A percentile compares a stretch with the other conserved stretches of the same genome.
phyloP scores from a whole-genome alignment of 1,140 invertebrate genomes.

The Apis florea region DNA sequence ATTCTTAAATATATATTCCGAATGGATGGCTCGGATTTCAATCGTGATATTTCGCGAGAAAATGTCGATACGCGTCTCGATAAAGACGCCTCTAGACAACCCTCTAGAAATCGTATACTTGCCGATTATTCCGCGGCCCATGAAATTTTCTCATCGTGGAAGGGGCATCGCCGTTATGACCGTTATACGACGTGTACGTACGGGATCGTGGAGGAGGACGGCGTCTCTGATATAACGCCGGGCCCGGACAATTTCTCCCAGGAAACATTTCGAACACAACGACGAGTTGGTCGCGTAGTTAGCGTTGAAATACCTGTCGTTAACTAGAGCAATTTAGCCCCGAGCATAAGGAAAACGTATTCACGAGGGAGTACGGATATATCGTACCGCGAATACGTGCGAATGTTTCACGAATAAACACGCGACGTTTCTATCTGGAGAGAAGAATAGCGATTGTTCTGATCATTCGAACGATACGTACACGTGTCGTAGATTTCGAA shows the following conservation, averaged over 20 bases:
- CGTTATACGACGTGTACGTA: conserved; percentile 26
- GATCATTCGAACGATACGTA: too few relatives aligned
- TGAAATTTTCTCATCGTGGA: conserved; percentile 34
- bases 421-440: conserved; percentile 40
- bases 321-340: conserved; percentile 63
- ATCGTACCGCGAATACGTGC: conserved; percentile 46
- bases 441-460: conserved; percentile 24
- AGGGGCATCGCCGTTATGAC: conserved; percentile 25
- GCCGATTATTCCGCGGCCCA: conserved; percentile 28
- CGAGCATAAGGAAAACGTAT: conserved; percentile 55
- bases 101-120: conserved; percentile 11
- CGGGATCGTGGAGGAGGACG: conserved; percentile 27
- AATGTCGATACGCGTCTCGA: background rate
- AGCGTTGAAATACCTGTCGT: conserved; percentile 60
- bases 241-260: conserved; percentile 54
- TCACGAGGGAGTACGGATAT: conserved; percentile 57
- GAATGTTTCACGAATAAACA: conserved; percentile 54
- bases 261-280: conserved; percentile 59
- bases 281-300: conserved; percentile 58
- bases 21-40: too few relatives aligned
- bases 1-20: too few relatives aligned
- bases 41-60: too few relatives aligned
- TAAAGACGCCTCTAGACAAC: background rate
- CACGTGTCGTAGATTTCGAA: too few relatives aligned
- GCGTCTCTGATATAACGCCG: conserved; percentile 34